phyloP scores from a whole-genome alignment of 2,888 invertebrate genomes.

The Hedychridium roseum region DNA sequence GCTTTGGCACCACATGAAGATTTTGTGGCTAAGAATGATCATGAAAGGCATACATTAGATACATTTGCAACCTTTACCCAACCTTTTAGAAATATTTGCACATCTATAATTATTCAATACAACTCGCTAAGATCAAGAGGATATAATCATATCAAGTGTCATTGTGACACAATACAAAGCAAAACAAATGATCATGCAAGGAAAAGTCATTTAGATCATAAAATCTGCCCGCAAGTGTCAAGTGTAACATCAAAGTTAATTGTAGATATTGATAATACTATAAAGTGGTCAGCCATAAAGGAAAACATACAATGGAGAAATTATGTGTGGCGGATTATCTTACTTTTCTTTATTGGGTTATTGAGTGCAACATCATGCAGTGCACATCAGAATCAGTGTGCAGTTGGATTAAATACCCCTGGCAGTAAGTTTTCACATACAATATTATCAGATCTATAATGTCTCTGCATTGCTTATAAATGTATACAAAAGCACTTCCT shows the following conservation, averaged over 20 bases:
- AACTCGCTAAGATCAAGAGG: neutral
- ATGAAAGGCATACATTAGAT: too few species aligned
- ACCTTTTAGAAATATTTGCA: too few species aligned
- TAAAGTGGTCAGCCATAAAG: conserved; percentile 9
- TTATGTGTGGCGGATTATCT: conserved; percentile 33
- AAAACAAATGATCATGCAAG: conserved; percentile 7
- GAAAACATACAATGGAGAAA: conserved; percentile 21
- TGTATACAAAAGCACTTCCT: too few species aligned
- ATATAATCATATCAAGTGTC: neutral
- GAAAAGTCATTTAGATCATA: conserved; percentile 18
- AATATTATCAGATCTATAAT: conserved; percentile 2
- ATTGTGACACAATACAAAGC: conserved; percentile 24
- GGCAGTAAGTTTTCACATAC: conserved; percentile 51
- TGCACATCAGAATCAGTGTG: conserved; percentile 38
- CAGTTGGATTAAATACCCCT: conserved; percentile 50
- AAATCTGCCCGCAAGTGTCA: conserved; percentile 9
- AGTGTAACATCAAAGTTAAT: conserved; percentile 10
- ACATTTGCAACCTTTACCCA: too few species aligned
- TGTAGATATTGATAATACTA: conserved; percentile 15
- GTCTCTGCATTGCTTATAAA: too few species aligned
- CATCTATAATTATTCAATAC: too few species aligned
- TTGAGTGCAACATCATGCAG: conserved; percentile 32
- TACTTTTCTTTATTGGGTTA: conserved; percentile 34
- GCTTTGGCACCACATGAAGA: conserved; percentile 1
- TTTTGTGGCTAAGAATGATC: neutral